phyloP scores from a whole-genome alignment of 2,888 invertebrate species.

The Taenaris catops region DNA sequence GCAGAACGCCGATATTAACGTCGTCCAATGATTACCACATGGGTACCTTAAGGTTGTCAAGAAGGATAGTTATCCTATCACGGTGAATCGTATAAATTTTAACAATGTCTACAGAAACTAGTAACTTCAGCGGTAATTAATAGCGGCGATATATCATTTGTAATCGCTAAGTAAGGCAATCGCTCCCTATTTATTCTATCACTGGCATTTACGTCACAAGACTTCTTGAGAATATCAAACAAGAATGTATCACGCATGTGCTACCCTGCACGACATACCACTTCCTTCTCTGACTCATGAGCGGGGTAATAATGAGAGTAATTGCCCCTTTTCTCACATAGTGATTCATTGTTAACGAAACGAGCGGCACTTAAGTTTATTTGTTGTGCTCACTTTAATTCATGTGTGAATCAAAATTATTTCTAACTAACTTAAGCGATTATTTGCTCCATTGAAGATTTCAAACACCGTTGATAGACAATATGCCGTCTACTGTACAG shows the following conservation, averaged over 20 bases:
- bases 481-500: no score
- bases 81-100: no score
- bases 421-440: conserved; percentile 19
- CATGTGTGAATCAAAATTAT: conserved; percentile 44
- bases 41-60: no score
- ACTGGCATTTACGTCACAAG: conserved; percentile 27
- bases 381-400: conserved; percentile 62
- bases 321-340: conserved; percentile 73
- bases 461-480: no score
- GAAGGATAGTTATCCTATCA: no score
- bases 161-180: conserved; percentile 9
- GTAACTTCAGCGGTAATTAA: no score
- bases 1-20: conserved; percentile 93
- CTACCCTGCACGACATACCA: conserved; percentile 30
- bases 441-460: no score
- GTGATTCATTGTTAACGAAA: conserved; percentile 65
- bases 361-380: conserved; percentile 51
- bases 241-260: conserved; percentile 29
- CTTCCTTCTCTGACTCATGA: conserved; percentile 59
- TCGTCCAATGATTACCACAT: no score
- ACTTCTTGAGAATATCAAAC: conserved; percentile 33
- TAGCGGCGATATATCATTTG: no score
- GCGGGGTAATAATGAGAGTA: conserved; percentile 60
- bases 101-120: no score
- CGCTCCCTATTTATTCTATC: conserved; percentile 14